Percentiles rank a stretch among this genome's conserved stretches.
Evolutionary conservation across 2,113 vertebrate species (phyloP).

Genomic region (Chinchilla lanigera): DNA sequence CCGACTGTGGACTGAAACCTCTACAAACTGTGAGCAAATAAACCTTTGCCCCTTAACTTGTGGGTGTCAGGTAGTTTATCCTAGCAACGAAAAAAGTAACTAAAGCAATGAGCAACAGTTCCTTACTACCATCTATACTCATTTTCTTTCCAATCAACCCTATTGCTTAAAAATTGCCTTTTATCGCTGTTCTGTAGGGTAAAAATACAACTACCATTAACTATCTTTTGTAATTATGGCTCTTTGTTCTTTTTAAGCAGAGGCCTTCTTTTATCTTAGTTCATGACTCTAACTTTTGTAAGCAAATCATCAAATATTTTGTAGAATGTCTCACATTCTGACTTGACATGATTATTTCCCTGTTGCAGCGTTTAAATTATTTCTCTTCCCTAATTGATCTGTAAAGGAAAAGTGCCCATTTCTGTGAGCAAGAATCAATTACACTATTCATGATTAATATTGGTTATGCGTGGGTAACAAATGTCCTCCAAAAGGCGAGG

Average conservation of each 20-base stretch:
- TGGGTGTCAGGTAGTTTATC: neutral
- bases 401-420: neutral
- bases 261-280: slow-evolving; percentile 21
- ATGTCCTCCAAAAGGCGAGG: neutral
- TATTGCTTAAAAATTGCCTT: slow-evolving; percentile 45
- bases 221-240: neutral
- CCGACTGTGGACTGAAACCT: neutral
- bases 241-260: slow-evolving; percentile 27
- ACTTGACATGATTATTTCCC: slow-evolving; percentile 36
- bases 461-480: neutral
- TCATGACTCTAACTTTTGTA: slow-evolving; percentile 41
- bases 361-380: neutral
- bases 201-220: slow-evolving; percentile 11
- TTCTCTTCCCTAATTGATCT: slow-evolving; percentile 23
- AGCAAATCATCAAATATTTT: slow-evolving; percentile 28
- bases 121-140: slow-evolving; percentile 17
- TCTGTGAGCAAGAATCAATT: neutral
- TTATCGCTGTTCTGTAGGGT: neutral
- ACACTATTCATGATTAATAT: neutral
- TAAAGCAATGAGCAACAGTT: slow-evolving; percentile 5
- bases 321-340: slow-evolving; percentile 13
- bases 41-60: neutral
- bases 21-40: neutral
- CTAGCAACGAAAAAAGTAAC: neutral
- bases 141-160: slow-evolving; percentile 39